phyloP scores from a whole-genome alignment of 2,113 vertebrate species.

The Phyllostomus discolor region DNA sequence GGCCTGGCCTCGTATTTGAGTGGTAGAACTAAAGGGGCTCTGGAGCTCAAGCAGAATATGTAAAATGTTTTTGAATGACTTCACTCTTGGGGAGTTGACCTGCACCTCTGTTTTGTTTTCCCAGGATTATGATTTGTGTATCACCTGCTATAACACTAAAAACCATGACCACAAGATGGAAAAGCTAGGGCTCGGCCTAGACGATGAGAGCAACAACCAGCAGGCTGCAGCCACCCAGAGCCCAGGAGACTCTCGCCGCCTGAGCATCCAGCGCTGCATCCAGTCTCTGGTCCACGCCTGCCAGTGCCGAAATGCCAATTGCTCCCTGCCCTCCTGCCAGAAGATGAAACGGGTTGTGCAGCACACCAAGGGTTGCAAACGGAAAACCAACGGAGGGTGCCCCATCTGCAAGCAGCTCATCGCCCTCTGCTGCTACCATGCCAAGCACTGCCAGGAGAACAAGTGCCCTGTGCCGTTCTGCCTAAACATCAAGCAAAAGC shows the following conservation, averaged over 20 bases:
- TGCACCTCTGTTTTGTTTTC: neutral
- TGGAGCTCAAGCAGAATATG: neutral
- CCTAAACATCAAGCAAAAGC: conserved; percentile 98
- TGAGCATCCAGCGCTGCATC: conserved; percentile 98
- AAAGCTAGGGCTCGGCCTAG: conserved; percentile 94
- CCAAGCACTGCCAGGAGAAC: conserved; percentile 99
- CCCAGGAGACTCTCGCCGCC: conserved; percentile 93
- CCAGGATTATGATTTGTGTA: conserved; percentile 98
- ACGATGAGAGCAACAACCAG: conserved; percentile 95
- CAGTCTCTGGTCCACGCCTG: conserved; percentile 97
- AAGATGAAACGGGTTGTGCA: conserved; percentile 99
- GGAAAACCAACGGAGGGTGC: conserved; percentile 97
- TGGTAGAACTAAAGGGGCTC: neutral
- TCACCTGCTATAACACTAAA: conserved; percentile 97
- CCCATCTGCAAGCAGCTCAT: conserved; percentile 99
- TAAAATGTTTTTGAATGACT: neutral
- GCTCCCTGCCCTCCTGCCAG: conserved; percentile 96
- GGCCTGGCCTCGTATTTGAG: neutral
- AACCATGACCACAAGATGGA: conserved; percentile 99
- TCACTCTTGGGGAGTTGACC: neutral
- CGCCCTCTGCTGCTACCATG: conserved; percentile 97
- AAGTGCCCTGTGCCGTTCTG: conserved; percentile 99
- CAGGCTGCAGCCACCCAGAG: conserved; percentile 92
- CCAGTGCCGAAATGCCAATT: conserved; percentile 98
- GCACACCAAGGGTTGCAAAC: conserved; percentile 97